Evolutionary conservation across 2,113 vertebrate species (phyloP).

Genomic region (Sclerurus mexicanus): DNA sequence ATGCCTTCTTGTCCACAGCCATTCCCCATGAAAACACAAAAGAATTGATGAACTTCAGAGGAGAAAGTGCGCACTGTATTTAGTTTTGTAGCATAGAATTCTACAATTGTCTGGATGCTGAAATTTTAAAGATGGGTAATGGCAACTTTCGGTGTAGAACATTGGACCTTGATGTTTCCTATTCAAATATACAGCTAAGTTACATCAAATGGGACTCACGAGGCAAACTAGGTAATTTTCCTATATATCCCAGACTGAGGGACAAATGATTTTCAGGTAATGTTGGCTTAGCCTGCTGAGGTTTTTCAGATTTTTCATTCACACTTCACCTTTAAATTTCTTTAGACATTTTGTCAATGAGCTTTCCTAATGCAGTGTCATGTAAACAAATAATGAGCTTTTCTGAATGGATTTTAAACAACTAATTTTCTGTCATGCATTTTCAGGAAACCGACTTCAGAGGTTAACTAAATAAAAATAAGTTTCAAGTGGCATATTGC

Average conservation of each 20-base stretch:
- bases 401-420: not conserved
- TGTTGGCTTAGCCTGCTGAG: not conserved
- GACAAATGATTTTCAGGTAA: not conserved
- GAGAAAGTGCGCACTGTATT: not conserved
- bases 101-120: not conserved
- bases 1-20: not conserved
- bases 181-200: not conserved
- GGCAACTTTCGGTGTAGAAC: not conserved
- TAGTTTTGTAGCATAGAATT: not conserved
- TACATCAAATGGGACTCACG: not conserved
- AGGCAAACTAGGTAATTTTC: not conserved
- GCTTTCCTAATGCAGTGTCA: not conserved
- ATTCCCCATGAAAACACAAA: not conserved
- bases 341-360: not conserved
- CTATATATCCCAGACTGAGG: not conserved
- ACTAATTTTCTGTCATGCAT: not conserved
- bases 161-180: not conserved
- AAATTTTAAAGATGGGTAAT: not conserved
- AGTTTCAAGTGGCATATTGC: not conserved
- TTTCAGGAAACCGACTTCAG: not conserved
- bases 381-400: not conserved
- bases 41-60: not conserved
- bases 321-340: not conserved
- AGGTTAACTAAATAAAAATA: not conserved
- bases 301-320: not conserved